Conservation (phyloP, 1,140 invertebrate genomes). For the Nomia melanderi region DNA sequence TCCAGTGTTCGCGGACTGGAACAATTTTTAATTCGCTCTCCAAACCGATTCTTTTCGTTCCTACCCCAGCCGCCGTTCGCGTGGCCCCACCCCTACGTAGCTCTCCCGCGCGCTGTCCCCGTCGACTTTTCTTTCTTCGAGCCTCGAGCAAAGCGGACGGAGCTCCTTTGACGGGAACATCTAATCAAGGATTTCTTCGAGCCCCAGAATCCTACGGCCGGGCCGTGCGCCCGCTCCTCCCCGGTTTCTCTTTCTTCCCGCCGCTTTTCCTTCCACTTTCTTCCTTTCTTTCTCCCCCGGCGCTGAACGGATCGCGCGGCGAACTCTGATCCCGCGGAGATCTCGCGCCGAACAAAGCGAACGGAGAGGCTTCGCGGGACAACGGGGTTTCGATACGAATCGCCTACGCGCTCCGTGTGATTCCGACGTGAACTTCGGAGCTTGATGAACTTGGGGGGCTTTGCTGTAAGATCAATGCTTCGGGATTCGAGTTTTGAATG, state of each 20-base stretch:
- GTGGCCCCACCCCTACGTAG: neutral
- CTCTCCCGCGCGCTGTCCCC: too few species aligned
- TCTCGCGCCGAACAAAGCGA: neutral
- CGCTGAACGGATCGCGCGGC: constrained; percentile 23
- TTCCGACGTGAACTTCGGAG: too few species aligned
- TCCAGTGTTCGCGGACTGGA: constrained; percentile 30
- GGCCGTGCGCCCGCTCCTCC: constrained; percentile 9
- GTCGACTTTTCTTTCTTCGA: constrained; percentile 19
- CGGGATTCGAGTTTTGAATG: too few species aligned
- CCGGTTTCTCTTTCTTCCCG: neutral
- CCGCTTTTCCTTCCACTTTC: neutral
- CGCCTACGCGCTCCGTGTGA: neutral
- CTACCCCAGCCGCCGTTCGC: neutral
- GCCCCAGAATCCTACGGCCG: constrained; percentile 33
- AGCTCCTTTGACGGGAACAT: constrained; percentile 65
- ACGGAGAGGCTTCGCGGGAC: constrained; percentile 6
- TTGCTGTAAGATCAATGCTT: too few species aligned
- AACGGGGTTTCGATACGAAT: constrained; percentile 45
- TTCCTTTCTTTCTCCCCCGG: neutral
- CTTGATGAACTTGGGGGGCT: too few species aligned
- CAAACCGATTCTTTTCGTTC: constrained; percentile 30
- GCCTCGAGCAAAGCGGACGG: constrained; percentile 21
- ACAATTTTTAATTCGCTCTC: constrained; percentile 59
- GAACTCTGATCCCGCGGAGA: constrained; percentile 64
- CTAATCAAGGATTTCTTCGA: constrained; percentile 68